Base-by-base conservation (phyloP, 2,797 vertebrate species). In the Sebastes hopkinsi region DNA sequence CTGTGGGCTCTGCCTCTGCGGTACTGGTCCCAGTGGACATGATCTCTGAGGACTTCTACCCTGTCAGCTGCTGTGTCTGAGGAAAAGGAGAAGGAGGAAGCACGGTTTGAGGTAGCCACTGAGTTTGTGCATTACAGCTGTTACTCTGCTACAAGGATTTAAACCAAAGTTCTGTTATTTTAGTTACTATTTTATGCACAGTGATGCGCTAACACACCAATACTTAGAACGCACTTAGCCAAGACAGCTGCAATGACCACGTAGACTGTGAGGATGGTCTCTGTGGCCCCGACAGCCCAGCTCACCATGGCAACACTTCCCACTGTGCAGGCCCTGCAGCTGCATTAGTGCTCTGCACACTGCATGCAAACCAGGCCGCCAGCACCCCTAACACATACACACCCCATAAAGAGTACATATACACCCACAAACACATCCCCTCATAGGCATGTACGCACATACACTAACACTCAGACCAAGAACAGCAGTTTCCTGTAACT, bases 241-340 rank as follows among this genome's bases (percentile, higher is more conserved):
- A 86, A 87, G 86, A 91, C 92, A 92, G 89, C 88, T 88, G 83
- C 88, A 79, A 23, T 80, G 92, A 84, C 87, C 88, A 73, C 72
- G 81, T 71, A 85, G 83, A 82, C 85, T 69, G 73, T 66, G 86
- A 89, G 82, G 88, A 91, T 75, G 84, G 87, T 91, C 88, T 92
- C 91, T 84, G 73, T 84, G 93, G 92, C 88, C 89, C 85, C 62
- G 82, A 88, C 83, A 88, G 90, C 88, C 90, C 76, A 60, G 82
- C 90, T 95, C 95, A 93, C 95, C 95, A 95, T 95, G 95, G 95
- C 94, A 96, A 96, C 95, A 88, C 94, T 91, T 95, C 93, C 91
- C 90, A 89, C 95, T 93, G 94, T 76, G 92, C 85, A 88, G 87
- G 88, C 89, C 92, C 88, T 84, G 91, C 92, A 95, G 95, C 94